phyloP scores from a whole-genome alignment of 1,140 invertebrate species.

The Drosophila carrolli region DNA sequence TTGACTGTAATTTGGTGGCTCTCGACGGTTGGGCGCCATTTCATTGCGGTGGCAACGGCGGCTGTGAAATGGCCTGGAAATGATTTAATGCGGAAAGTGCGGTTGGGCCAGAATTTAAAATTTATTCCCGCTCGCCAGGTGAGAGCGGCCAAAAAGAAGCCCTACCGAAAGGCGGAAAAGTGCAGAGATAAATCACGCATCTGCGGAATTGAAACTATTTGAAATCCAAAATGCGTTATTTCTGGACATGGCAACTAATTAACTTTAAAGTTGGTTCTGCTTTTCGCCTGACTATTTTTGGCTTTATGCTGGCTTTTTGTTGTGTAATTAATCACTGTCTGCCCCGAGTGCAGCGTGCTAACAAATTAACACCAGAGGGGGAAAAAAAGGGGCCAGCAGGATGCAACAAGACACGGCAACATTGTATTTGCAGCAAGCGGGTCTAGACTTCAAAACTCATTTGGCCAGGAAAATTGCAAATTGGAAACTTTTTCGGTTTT shows the following conservation, averaged over 20 bases:
- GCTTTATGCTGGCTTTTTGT: conserved; percentile 26
- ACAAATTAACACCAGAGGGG: conserved; percentile 75
- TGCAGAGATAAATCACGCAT: conserved; percentile 44
- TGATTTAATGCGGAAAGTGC: conserved; percentile 82
- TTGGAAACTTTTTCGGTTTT: conserved; percentile 16
- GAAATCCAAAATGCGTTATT: conserved; percentile 44
- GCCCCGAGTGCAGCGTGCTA: conserved; percentile 72
- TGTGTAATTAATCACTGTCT: conserved; percentile 81
- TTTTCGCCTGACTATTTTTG: conserved; percentile 58
- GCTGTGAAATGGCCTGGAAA: conserved; percentile 81
- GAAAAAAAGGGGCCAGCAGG: conserved; percentile 11
- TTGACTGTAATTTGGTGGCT: background rate
- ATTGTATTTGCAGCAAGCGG: conserved; percentile 46
- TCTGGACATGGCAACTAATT: conserved; percentile 74
- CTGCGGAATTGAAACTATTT: conserved; percentile 33
- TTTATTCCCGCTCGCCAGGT: conserved; percentile 67
- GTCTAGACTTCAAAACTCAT: conserved; percentile 52
- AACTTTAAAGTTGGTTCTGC: conserved; percentile 63
- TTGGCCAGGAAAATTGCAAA: conserved; percentile 49
- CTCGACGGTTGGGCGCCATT: conserved; percentile 16
- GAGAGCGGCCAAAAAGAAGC: conserved; percentile 23
- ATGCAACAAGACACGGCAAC: conserved; percentile 79
- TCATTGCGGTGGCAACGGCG: conserved; percentile 70
- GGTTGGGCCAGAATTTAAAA: conserved; percentile 74
- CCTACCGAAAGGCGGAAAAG: background rate